Conservation (phyloP, 2,113 vertebrate genomes). For the Aspidoscelis tigris region DNA sequence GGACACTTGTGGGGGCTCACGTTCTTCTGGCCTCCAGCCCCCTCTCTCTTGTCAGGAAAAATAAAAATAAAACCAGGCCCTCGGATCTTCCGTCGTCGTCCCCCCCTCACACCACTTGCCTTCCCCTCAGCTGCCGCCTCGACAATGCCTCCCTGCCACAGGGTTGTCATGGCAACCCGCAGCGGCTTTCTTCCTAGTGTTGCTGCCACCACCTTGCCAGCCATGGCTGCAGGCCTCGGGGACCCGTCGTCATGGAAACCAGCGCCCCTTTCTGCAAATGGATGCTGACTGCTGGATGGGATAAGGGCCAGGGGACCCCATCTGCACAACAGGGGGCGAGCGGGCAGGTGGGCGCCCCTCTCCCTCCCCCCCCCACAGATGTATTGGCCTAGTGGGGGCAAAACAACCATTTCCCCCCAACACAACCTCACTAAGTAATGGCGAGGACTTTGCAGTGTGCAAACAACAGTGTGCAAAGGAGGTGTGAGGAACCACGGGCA, state of each 20-base stretch:
- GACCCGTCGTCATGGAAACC: slow-evolving; percentile 62
- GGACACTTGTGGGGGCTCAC: slow-evolving; percentile 23
- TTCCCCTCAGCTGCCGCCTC: slow-evolving; percentile 9
- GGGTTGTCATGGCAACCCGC: slow-evolving; percentile 19
- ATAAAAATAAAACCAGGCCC: background rate
- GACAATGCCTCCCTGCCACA: background rate
- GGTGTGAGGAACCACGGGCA: too few relatives aligned
- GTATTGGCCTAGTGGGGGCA: too few relatives aligned
- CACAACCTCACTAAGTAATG: too few relatives aligned
- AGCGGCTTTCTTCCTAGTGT: slow-evolving; percentile 45
- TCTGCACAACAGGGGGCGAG: background rate
- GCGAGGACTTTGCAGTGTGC: too few relatives aligned
- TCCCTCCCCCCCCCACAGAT: too few relatives aligned
- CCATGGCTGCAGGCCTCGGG: slow-evolving; percentile 35
- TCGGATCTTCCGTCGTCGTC: background rate
- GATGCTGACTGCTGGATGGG: background rate
- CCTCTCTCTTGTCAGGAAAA: background rate
- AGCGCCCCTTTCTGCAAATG: slow-evolving; percentile 18
- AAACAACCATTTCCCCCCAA: too few relatives aligned
- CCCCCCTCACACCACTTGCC: background rate
- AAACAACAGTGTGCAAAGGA: too few relatives aligned
- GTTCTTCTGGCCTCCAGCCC: slow-evolving; percentile 20
- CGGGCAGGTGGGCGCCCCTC: background rate
- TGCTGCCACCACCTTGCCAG: slow-evolving; percentile 15
- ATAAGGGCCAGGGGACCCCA: background rate